A percentile compares a stretch with the other conserved stretches of the same genome.
Evolutionary conservation across 2,888 invertebrate genomes (phyloP).

Genomic region (Allophyes oxyacanthae): DNA sequence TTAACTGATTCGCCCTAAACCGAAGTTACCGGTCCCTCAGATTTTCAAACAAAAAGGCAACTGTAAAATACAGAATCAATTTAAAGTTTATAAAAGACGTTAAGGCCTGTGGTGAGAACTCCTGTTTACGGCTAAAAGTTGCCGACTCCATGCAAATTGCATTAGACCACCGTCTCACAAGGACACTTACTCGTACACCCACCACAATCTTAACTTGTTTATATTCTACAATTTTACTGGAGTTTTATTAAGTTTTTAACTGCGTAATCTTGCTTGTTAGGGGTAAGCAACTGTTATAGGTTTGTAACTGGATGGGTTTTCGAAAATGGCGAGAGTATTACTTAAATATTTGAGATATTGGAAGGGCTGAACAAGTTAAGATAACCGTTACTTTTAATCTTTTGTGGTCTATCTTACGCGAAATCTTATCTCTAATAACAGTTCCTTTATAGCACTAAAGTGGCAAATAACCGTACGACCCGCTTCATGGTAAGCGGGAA

Average conservation of each 20-base stretch:
- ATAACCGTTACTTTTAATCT: constrained; percentile 6
- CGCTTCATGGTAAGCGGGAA: too few species aligned
- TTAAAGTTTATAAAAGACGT: constrained; percentile 57
- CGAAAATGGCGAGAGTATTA: constrained; percentile 6
- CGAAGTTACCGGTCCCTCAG: constrained; percentile 24
- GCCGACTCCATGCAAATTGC: constrained; percentile 60
- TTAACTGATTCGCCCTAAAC: constrained; percentile 24
- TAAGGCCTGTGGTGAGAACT: constrained; percentile 47
- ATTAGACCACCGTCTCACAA: constrained; percentile 54
- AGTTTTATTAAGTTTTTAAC: constrained; percentile 54
- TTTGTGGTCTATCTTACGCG: too few species aligned
- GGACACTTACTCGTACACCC: constrained; percentile 44
- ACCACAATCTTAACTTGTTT: constrained; percentile 60
- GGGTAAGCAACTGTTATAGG: constrained; percentile 30
- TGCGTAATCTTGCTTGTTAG: constrained; percentile 37
- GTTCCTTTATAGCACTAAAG: too few species aligned
- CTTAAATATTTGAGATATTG: constrained; percentile 15
- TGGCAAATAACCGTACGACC: too few species aligned
- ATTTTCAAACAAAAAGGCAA: constrained; percentile 47
- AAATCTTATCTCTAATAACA: too few species aligned
- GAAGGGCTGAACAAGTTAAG: constrained; percentile 11
- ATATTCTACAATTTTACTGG: constrained; percentile 57
- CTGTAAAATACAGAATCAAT: constrained; percentile 59
- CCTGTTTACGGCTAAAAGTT: constrained; percentile 58
- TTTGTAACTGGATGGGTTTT: constrained; percentile 22